Evolutionary conservation across 2,113 vertebrate species (phyloP), one percentile per base, ranked within the genome.

Genomic region (Melanostigma gelatinosum): DNA sequence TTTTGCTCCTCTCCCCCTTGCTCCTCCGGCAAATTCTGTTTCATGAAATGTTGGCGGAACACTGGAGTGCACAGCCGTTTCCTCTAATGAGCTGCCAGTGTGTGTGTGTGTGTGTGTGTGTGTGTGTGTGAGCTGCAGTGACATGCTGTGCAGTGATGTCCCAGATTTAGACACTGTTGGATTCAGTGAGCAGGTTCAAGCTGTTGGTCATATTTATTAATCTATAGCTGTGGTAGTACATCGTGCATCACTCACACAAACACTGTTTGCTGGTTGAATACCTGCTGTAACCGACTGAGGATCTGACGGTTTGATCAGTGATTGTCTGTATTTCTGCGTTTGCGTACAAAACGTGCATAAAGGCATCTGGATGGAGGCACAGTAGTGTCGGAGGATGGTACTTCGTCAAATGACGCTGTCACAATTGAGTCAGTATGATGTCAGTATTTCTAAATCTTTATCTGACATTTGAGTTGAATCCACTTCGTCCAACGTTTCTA

Each of bases 1-100:
- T 16, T 32, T 27, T 34, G 1, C 13, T 34, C 22, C 12, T 38
- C 32, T 64, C 40, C 60, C 38, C 40, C 58, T 34, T 32, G 32
- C 32, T 32, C 13, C 61, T 75, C 55, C 65, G 32, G 77, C 69
- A 71, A 72, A 75, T 84, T 88, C 79, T 63, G 74, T 82, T 85
- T 55, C 54, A 72, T 82, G 70, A 84, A 82, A 82, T 61, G 69
- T 63, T 91, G 87, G 85, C 89, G 90, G 77, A 84, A 77, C 77
- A 82, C 74, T 7, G 80, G 71, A 80, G 38, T 84, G 80, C 77
- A 66, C 85, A 76, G 74, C 69, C 13, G 52, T 70, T 87, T 73
- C 76, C 86, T 88, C 83, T 91, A 87, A 93, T 91, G 88, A 90
- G 89, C 81, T 86, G 85, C 85, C 87, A 84, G 46, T 44, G 20